A percentile compares a stretch with the other conserved stretches of the same genome.
phyloP scores from a whole-genome alignment of 2,797 vertebrate genomes.

The Apogon talboti region DNA sequence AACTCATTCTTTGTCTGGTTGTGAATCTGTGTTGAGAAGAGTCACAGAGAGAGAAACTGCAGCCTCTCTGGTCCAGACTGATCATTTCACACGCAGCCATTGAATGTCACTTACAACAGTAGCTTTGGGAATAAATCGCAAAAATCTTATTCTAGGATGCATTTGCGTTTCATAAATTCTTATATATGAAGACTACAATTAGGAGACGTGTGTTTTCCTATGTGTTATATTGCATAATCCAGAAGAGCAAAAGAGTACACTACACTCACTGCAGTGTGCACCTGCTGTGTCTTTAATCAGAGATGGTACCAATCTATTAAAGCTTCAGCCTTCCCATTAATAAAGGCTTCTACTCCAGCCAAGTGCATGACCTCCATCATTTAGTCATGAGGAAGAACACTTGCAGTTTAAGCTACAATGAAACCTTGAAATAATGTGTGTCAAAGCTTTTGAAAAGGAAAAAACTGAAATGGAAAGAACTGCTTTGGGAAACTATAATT shows the following conservation, averaged over 20 bases:
- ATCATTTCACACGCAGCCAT: conserved; percentile 71
- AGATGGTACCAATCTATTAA: conserved; percentile 35
- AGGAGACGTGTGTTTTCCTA: neutral
- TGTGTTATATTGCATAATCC: no score
- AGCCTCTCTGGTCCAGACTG: conserved; percentile 58
- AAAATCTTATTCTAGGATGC: no score
- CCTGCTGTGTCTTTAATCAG: conserved; percentile 31
- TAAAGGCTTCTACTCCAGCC: conserved; percentile 31
- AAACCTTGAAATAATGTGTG: neutral
- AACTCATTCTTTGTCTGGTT: conserved; percentile 29
- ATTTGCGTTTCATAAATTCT: no score
- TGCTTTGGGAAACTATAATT: neutral
- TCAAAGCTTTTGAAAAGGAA: neutral
- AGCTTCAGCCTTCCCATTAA: conserved; percentile 41
- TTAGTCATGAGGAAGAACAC: conserved; percentile 29
- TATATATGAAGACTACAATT: neutral
- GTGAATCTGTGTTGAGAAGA: conserved; percentile 37
- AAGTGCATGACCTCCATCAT: conserved; percentile 44
- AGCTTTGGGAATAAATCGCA: conserved; percentile 10
- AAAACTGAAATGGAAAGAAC: neutral
- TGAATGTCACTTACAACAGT: conserved; percentile 58
- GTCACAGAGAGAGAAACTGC: conserved; percentile 53
- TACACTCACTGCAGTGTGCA: conserved; percentile 8
- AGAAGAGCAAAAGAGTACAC: conserved; percentile 8
- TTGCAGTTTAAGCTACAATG: conserved; percentile 10